Percentiles rank a stretch among this genome's conserved stretches.
phyloP scores from a whole-genome alignment of 1,140 invertebrate species.

The Drosophila orena region DNA sequence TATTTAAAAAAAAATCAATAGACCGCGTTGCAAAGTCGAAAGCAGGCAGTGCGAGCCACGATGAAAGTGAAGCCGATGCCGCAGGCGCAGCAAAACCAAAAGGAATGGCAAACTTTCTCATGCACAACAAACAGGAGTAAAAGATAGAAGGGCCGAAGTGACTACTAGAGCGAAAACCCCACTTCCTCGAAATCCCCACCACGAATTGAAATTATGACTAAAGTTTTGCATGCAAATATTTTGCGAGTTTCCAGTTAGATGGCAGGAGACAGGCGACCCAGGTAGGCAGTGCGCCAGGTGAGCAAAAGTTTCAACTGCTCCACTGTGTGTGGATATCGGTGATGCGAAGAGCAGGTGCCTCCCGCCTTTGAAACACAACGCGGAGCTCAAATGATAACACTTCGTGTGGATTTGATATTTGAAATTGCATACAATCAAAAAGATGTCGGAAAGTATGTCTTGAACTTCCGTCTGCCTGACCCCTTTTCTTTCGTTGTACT shows the following conservation, averaged over 20 bases:
- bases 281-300: constrained; percentile 47
- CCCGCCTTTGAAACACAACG: too few species aligned
- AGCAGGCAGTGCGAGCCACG: constrained; percentile 46
- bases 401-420: too few species aligned
- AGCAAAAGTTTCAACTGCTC: constrained; percentile 63
- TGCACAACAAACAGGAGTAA: constrained; percentile 36
- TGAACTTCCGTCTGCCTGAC: too few species aligned
- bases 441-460: too few species aligned
- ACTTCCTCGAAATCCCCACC: constrained; percentile 8
- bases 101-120: constrained; percentile 37
- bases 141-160: constrained; percentile 52
- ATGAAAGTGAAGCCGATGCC: constrained; percentile 59
- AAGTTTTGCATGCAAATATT: constrained; percentile 82
- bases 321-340: not conserved
- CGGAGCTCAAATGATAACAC: too few species aligned
- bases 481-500: not conserved
- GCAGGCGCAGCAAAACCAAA: constrained; percentile 46
- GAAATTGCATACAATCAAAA: too few species aligned
- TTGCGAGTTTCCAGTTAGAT: constrained; percentile 70
- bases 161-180: constrained; percentile 23
- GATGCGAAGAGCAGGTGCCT: not conserved
- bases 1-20: constrained; percentile 53
- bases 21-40: constrained; percentile 29
- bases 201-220: constrained; percentile 73
- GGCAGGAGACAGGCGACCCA: constrained; percentile 37